Conservation (phyloP, 2,797 vertebrate species). For the Calcarius lapponicus region DNA sequence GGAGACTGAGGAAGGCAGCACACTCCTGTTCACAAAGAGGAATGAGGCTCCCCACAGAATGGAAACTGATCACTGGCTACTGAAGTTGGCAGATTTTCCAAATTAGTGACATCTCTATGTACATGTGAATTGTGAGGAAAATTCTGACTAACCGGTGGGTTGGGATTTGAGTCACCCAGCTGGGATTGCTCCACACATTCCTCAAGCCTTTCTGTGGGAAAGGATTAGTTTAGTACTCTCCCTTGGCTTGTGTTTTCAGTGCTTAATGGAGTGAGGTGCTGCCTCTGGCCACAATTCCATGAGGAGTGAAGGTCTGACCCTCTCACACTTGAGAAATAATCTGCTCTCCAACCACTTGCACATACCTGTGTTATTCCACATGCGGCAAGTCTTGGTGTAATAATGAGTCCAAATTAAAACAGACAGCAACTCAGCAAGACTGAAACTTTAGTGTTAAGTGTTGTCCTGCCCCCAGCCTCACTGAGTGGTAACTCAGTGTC, state of each 20-base stretch:
- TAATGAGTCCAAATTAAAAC: not conserved
- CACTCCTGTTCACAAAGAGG: not conserved
- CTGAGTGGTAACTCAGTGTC: not conserved
- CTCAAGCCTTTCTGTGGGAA: not conserved
- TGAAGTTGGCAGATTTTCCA: not conserved
- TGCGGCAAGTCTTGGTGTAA: not conserved
- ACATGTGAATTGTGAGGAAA: not conserved
- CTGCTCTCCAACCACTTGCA: rapidly evolving
- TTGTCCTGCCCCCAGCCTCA: not conserved
- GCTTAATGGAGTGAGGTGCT: not conserved
- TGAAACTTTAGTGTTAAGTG: not conserved
- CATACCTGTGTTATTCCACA: not conserved
- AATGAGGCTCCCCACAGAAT: not conserved
- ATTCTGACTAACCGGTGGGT: not conserved
- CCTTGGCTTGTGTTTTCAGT: not conserved
- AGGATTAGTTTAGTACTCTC: not conserved
- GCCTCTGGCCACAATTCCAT: not conserved
- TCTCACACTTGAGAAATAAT: not conserved
- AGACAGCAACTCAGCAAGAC: not conserved
- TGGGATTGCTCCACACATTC: not conserved
- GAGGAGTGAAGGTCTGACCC: not conserved
- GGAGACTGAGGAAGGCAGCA: not conserved
- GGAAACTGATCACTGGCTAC: not conserved
- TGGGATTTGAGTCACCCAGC: not conserved
- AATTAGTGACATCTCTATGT: not conserved